Conservation (phyloP, 2,888 invertebrate species). For the Agonopterix arenella region DNA sequence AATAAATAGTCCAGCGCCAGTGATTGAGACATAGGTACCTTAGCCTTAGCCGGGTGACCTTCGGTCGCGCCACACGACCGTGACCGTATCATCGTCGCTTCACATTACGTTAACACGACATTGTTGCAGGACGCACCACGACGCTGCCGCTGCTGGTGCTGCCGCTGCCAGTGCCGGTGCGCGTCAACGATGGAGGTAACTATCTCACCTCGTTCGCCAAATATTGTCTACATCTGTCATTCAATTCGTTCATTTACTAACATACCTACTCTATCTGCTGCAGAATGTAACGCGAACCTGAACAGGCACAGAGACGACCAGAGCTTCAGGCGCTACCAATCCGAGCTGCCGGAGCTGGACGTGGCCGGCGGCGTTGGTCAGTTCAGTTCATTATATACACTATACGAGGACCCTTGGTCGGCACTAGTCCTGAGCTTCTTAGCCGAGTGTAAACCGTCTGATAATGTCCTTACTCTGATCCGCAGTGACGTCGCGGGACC, state of each 20-base stretch:
- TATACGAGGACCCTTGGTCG: no score
- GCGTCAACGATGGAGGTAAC: background rate
- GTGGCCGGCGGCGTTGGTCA: no score
- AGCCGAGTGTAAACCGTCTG: no score
- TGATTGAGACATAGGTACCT: no score
- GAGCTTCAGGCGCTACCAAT: background rate
- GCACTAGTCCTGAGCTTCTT: no score
- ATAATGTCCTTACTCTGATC: background rate
- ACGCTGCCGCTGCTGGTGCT: slow-evolving; percentile 11
- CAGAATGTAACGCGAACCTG: no score
- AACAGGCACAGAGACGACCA: background rate
- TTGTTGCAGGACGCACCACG: background rate
- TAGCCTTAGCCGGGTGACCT: no score
- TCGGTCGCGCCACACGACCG: background rate
- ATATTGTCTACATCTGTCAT: background rate
- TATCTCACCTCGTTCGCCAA: background rate
- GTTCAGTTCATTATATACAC: no score
- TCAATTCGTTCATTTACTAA: no score
- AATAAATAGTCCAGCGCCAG: no score
- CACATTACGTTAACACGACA: background rate
- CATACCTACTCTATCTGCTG: no score
- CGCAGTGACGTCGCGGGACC: slow-evolving; percentile 34
- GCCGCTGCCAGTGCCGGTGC: slow-evolving; percentile 9
- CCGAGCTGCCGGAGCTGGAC: background rate
- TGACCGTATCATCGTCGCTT: background rate